Conservation (phyloP, 2,797 vertebrate genomes). For the Eospalax fontanierii region DNA sequence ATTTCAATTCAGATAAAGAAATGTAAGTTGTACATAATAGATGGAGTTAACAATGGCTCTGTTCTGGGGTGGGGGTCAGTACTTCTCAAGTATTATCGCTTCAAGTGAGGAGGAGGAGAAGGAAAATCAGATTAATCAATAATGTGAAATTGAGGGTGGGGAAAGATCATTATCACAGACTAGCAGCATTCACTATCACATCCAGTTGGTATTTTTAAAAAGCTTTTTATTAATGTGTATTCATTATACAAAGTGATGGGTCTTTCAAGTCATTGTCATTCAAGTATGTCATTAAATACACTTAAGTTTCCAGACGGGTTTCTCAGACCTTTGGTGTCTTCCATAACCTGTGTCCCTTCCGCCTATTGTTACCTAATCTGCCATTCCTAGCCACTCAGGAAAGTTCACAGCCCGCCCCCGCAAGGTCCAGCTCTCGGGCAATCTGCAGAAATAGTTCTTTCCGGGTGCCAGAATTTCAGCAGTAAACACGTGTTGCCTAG, state of each 20-base stretch:
- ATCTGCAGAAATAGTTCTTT: slow-evolving; percentile 57
- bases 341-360: background rate
- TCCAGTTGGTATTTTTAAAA: background rate
- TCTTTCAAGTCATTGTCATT: background rate
- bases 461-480: background rate
- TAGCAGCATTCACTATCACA: background rate
- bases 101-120: background rate
- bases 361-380: slow-evolving; percentile 56
- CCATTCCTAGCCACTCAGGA: background rate
- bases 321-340: slow-evolving; percentile 9
- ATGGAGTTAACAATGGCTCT: background rate
- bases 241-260: background rate
- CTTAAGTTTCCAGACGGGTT: slow-evolving; percentile 21
- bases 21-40: background rate
- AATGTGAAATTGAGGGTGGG: background rate
- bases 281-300: background rate
- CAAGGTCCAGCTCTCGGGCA: background rate
- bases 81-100: background rate
- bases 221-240: slow-evolving; percentile 12
- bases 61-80: background rate
- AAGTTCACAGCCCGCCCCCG: background rate
- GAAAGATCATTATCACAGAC: background rate
- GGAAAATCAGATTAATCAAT: slow-evolving; percentile 2
- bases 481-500: background rate
- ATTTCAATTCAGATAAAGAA: slow-evolving; percentile 35